phyloP scores from a whole-genome alignment of 2,113 vertebrate species.

The Hystrix cristata region DNA sequence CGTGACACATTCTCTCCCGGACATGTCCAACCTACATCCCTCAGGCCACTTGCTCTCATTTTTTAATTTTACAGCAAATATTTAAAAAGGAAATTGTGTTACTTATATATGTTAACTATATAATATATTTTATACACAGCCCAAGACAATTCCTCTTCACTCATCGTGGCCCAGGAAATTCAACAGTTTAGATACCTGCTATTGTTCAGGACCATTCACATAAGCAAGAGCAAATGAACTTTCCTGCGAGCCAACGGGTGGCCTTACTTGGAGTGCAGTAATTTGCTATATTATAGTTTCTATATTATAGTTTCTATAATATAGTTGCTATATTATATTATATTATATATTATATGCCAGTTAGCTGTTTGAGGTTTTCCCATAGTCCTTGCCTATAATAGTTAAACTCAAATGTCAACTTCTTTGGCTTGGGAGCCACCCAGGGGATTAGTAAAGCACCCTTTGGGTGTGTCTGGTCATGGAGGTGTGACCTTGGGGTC shows the following conservation, averaged over 20 bases:
- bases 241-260: background rate
- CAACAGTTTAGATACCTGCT: background rate
- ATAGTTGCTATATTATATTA: no score
- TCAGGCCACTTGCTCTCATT: background rate
- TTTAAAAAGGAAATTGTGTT: background rate
- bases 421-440: background rate
- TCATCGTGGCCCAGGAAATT: background rate
- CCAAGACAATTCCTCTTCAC: background rate
- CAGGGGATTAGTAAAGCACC: background rate
- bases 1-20: background rate
- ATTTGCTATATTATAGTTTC: background rate
- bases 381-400: background rate
- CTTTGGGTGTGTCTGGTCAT: background rate
- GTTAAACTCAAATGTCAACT: background rate
- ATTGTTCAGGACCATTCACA: background rate
- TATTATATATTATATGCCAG: no score
- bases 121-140: background rate
- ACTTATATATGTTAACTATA: background rate
- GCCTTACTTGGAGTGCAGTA: background rate
- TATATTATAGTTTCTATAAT: no score
- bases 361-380: background rate
- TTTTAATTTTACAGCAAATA: background rate
- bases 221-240: background rate
- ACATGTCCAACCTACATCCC: background rate
- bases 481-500: background rate